Conservation (phyloP, 2,797 vertebrate species). For the Ptychobarbus kaznakovi region DNA sequence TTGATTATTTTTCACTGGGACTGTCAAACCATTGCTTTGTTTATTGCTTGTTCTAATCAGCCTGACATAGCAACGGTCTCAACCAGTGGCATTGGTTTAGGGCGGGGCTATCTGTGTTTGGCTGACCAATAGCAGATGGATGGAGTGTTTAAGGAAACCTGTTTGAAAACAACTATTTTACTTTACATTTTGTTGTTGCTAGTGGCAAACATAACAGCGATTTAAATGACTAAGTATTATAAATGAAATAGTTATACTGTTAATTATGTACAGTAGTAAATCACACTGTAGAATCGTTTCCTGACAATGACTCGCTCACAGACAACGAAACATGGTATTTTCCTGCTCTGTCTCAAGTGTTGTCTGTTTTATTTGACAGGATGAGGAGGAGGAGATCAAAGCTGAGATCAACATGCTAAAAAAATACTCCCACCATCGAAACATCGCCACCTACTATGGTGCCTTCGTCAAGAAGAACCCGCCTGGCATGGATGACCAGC, state of each 20-base stretch:
- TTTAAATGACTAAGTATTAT: no score
- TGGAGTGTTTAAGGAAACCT: not conserved
- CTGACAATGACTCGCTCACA: not conserved
- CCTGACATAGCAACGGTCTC: not conserved
- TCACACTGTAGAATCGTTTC: not conserved
- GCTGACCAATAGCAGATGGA: not conserved
- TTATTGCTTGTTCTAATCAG: not conserved
- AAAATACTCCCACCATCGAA: slow-evolving; percentile 97
- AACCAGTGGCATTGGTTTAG: not conserved
- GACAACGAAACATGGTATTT: not conserved
- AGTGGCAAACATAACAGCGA: not conserved
- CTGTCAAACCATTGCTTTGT: not conserved
- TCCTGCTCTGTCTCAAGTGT: not conserved
- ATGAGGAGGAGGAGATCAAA: slow-evolving; percentile 99
- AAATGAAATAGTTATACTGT: not conserved
- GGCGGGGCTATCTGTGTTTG: not conserved
- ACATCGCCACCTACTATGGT: slow-evolving; percentile 97
- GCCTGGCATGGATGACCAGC: slow-evolving; percentile 95
- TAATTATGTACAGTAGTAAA: not conserved
- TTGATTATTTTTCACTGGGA: not conserved
- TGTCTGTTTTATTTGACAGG: slow-evolving; percentile 73
- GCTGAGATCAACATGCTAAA: slow-evolving; percentile 99
- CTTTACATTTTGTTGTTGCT: not conserved
- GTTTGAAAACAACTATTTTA: not conserved
- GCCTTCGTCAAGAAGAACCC: slow-evolving; percentile 98